A percentile compares a stretch with the other conserved stretches of the same genome.
These are phyloP conservation scores for Aegithalos caudatus DNA, from an alignment of 2,113 vertebrate species.

Conservation along the genomic window DNA sequence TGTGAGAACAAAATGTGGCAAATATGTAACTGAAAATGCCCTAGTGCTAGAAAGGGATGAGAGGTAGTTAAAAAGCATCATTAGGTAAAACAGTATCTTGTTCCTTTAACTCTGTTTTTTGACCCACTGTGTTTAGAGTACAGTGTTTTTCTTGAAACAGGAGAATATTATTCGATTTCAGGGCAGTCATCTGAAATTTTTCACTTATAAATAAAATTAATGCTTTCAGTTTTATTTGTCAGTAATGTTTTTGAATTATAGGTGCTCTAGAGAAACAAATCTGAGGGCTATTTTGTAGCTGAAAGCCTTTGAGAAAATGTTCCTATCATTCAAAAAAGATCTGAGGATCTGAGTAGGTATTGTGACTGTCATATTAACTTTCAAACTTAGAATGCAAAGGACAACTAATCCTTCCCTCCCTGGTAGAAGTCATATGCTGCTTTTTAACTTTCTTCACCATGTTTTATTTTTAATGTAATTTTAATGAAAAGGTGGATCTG, in stretches of 20 bases:
- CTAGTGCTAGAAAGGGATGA: not conserved
- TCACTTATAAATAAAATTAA: not conserved
- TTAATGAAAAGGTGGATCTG: conserved; percentile 28
- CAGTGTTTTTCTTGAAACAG: not conserved
- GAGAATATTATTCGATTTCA: not conserved
- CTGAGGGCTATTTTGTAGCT: conserved; percentile 19
- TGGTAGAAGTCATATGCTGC: not conserved
- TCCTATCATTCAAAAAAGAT: conserved; percentile 12
- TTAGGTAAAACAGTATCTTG: not conserved
- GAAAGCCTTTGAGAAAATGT: conserved; percentile 31
- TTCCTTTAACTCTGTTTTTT: conserved; percentile 1
- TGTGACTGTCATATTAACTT: conserved; percentile 3
- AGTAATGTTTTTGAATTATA: conserved; percentile 27
- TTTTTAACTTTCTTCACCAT: not conserved
- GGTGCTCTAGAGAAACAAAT: conserved; percentile 19
- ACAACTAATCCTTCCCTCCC: conserved; percentile 12
- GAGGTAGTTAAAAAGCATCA: not conserved
- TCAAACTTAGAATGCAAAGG: not conserved
- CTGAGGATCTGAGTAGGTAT: not conserved
- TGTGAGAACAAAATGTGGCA: not conserved
- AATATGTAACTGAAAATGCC: not conserved
- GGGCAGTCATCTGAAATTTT: not conserved
- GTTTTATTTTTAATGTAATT: conserved; percentile 36
- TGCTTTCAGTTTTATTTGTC: conserved; percentile 18
- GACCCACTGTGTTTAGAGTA: not conserved